A percentile compares a stretch with the other conserved stretches of the same genome.
phyloP scores from a whole-genome alignment of 2,113 vertebrate genomes.

The Pedetes capensis region DNA sequence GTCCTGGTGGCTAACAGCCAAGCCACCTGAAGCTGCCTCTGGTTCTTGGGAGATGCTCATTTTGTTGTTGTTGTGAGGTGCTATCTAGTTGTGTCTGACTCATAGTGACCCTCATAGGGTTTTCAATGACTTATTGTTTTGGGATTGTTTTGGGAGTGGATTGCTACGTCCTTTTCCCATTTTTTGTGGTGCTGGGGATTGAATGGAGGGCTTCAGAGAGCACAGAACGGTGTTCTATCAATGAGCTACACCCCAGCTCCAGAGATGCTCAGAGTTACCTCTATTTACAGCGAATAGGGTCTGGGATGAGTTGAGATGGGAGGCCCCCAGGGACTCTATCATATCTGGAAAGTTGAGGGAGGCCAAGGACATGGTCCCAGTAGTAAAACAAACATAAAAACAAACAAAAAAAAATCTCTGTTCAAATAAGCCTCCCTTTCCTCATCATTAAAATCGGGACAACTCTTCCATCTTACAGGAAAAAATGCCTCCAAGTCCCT shows the following conservation, averaged over 20 bases:
- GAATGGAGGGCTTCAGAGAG: too few relatives aligned
- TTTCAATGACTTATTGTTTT: too few relatives aligned
- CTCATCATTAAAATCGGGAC: neutral
- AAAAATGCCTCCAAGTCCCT: neutral
- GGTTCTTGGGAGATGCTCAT: neutral
- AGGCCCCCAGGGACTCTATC: neutral
- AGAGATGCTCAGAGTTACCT: neutral
- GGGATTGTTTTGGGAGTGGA: too few relatives aligned
- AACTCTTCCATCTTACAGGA: neutral
- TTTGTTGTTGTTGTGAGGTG: too few relatives aligned
- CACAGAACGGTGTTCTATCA: too few relatives aligned
- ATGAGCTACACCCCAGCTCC: too few relatives aligned
- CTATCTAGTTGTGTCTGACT: too few relatives aligned
- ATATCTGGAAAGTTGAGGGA: neutral
- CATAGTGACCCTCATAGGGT: too few relatives aligned
- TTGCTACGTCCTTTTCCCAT: too few relatives aligned
- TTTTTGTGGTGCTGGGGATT: too few relatives aligned
- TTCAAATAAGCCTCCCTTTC: neutral
- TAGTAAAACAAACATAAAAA: too few relatives aligned
- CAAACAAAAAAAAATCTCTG: neutral
- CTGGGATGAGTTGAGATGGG: neutral
- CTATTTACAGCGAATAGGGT: fast-evolving
- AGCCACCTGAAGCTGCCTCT: neutral
- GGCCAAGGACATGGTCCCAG: neutral
- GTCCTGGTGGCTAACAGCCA: fast-evolving